These are phyloP conservation scores for Megamerina dolium DNA, from an alignment of 2,888 invertebrate species.

Conservation along the genomic window DNA sequence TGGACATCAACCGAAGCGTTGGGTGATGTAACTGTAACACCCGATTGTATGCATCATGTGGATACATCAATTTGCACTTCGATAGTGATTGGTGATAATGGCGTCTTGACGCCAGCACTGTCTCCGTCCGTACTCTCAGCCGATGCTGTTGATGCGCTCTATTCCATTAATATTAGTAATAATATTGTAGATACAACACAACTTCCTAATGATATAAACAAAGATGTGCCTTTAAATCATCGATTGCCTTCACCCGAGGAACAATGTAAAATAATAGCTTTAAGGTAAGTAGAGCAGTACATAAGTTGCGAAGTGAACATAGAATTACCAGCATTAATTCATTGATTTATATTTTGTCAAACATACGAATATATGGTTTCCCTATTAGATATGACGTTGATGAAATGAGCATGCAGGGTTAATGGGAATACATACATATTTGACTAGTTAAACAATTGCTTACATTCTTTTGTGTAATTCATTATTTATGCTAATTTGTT, in stretches of 20 bases:
- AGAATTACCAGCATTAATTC: too few species aligned
- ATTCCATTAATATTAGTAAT: conserved; percentile 43
- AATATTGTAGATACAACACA: conserved; percentile 38
- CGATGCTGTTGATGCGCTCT: conserved; percentile 44
- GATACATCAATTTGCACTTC: conserved; percentile 53
- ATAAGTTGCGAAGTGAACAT: too few species aligned
- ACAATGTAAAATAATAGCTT: conserved; percentile 73
- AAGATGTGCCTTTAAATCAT: conserved; percentile 67
- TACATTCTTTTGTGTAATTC: too few species aligned
- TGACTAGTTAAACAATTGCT: too few species aligned
- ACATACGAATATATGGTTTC: too few species aligned
- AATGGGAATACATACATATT: too few species aligned
- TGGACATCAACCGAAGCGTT: conserved; percentile 68
- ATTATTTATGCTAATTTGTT: too few species aligned
- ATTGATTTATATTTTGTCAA: too few species aligned
- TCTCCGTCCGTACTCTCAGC: conserved; percentile 49
- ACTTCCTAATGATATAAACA: conserved; percentile 47
- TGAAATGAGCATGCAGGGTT: too few species aligned
- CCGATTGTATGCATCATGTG: conserved; percentile 67
- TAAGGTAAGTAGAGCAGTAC: conserved; percentile 73
- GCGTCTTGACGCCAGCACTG: conserved; percentile 43
- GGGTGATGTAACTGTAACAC: conserved; percentile 74
- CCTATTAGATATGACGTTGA: too few species aligned
- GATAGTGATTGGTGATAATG: conserved; percentile 43
- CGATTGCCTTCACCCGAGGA: conserved; percentile 83